Base-by-base conservation (phyloP, 2,888 invertebrate genomes). In the Phortica okadai region DNA sequence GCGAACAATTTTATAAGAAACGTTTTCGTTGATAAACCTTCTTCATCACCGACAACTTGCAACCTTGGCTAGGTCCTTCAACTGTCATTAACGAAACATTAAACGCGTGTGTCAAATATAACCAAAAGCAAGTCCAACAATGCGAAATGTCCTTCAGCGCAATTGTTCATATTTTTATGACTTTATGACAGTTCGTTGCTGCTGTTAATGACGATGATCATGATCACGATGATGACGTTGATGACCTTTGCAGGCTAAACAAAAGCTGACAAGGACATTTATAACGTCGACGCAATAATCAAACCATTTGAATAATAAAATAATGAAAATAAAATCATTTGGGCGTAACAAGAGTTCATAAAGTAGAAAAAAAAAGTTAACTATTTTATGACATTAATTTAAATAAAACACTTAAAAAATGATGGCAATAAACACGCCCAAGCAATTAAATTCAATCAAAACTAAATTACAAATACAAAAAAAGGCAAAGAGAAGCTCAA, bases 381-480 rank as follows among this genome's bases (percentile, higher is more conserved):
- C 74, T 50, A 50, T 50, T 50, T 50, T 50, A 50, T 14, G 50
- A 50, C 50, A 80, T 81, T 81, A 76, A 80, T 75, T 78, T 70
- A 77, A 74, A 14, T 50, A 58, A 66, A 50, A 69, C 69, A 69
- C 42, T 45, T 33, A 50, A 21, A 14, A 50, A 44, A 69, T 69
- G 66, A 66, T 14, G 6, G 54, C 8, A 10, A 56, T 56, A 54
- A 56, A 72, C 33, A 72, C 70, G 56, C 70, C 70, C 70, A 72
- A n/a, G 33, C 56, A 56, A 54, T 56, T 72, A 72, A 56, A 56
- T 45, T 72, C 56, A 72, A 67, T 64, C 64, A 72, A 25, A 62
- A 72, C 56, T 66, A n/a, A 72, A 62, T 25, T 62, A 21, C n/a
- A 10, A 6, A 10, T 62, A 21, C n/a, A 10, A 6, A 10, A 10